A percentile compares a stretch with the other conserved stretches of the same genome.
Evolutionary conservation across 1,140 invertebrate species (phyloP).

Genomic region (Leptinotarsa lineolata): DNA sequence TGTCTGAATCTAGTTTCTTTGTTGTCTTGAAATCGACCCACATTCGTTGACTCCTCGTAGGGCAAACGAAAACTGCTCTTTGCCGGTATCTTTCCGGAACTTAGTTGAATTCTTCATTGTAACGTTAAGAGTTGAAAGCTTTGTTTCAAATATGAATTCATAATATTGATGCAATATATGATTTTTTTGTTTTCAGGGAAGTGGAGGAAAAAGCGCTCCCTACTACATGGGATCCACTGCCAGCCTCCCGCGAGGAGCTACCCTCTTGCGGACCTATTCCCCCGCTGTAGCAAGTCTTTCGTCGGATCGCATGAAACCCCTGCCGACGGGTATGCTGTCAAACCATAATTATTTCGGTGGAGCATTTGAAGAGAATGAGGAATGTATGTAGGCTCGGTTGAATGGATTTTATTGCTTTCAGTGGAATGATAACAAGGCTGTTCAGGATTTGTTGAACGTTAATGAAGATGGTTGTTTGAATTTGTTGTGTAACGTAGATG

Average conservation of each 20-base stretch:
- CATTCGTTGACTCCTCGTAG: too few species aligned
- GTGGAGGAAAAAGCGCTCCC: constrained; percentile 58
- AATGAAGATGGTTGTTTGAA: too few species aligned
- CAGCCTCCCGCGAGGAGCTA: constrained; percentile 61
- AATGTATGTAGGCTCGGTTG: constrained; percentile 1
- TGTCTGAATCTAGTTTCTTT: too few species aligned
- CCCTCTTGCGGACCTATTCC: constrained; percentile 70
- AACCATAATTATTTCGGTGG: neutral
- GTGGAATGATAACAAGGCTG: neutral
- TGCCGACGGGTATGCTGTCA: constrained; percentile 57
- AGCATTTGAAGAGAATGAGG: neutral
- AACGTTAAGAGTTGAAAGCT: too few species aligned
- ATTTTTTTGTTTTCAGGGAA: constrained; percentile 53
- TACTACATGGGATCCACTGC: constrained; percentile 61
- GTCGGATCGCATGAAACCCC: constrained; percentile 61
- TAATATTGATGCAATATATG: neutral
- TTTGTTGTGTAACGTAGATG: too few species aligned
- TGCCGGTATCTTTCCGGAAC: too few species aligned
- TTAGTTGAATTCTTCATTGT: too few species aligned
- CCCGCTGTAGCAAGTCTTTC: constrained; percentile 64
- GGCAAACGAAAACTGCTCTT: too few species aligned
- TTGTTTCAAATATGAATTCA: too few species aligned
- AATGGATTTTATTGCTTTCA: neutral
- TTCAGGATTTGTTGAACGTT: too few species aligned
- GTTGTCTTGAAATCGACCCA: too few species aligned